Base-by-base conservation (phyloP, 2,888 invertebrate species). In the Salticus scenicus region DNA sequence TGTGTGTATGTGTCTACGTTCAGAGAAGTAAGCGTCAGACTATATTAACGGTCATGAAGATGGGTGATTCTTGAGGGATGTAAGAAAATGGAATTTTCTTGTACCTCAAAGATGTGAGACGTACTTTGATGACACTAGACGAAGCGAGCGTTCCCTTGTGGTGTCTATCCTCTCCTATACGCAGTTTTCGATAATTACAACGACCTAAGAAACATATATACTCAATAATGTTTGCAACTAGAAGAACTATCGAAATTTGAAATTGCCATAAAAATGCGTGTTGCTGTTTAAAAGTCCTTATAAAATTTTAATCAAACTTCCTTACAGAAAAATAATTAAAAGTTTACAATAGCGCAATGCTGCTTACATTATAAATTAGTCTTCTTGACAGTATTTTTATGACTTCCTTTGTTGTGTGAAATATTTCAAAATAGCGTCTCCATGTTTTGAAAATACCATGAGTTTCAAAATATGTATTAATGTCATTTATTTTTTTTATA, bases 21-120 rank as follows among this genome's bases (percentile, higher is more conserved):
- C 24, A 57, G 57, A 1, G 24, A 24, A 57, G 12, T 1, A 57
- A 24, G 57, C 57, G 57, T 57, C 57, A 57, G 57, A 57, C 57
- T 5, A 17, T 24, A 86, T 86, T 86, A 86, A 72, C 86, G 76
- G 79, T 86, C 85, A 85, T 85, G 85, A 85, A 85, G 85, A 85
- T 85, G 28, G 76, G 80, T 80, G 80, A 57, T 80, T 86, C 86
- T 86, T 63, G 42, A 20, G 86, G 86, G 86, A 86, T 57, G 37
- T 66, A 71, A 80, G 79, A 80, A 86, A 86, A 57, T 86, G 86
- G 86, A 63, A 72, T 86, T 86, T 74, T 76, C 86, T 41, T 86
- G 86, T 86, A 64, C 75, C 33, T 75, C 37, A 24, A 31, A 64
- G 80, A 37, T 57, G 42, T 57, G 67, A 72, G 77, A 77, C 83